Evolutionary conservation across 30 jellyfish, hydroid and myxozoan genomes (phyloP), one percentile per base, ranked within the genome.

Genomic region (Morbakka virulenta): DNA sequence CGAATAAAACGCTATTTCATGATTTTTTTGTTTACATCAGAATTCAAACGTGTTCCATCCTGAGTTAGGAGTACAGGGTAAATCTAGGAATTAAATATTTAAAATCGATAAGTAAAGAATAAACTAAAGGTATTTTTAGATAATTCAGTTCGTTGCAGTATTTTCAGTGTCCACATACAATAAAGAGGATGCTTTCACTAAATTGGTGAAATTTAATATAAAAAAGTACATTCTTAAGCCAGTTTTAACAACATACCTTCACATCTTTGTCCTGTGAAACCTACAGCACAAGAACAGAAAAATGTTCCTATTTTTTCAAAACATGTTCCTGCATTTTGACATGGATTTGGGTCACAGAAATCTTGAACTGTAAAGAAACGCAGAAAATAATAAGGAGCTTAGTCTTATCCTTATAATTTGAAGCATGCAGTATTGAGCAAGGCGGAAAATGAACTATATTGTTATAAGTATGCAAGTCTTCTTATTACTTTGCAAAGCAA

Each of bases 191-290:
- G n/a, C n/a, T n/a, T n/a, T n/a, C n/a, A n/a, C n/a, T n/a, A n/a
- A n/a, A n/a, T n/a, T n/a, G n/a, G n/a, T n/a, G 34, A 14, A 72
- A 0, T 36, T 36, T 14, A 22, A 11, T 0, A 4, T 4, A 25
- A 1, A 11, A 23, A 13, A 4, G 31, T 9, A 27, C 13, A 64
- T 4, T 13, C 12, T 25, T 2, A 2, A 28, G 31, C 2, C 32
- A 67, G 80, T 12, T n/a, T 28, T n/a, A n/a, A n/a, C n/a, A n/a
- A 66, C 86, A 1, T 89, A 89, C 97, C 85, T 2, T 82, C 94
- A 63, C 97, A 89, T n/a, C 33, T 30, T 3, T 41, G 35, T 25
- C 97, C 97, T n/a, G 70, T 76, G 61, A 51, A 89, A 1, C 97
- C 97, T 64, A 72, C 41, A 0, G 87, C 87, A 52, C 97, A 89